Evolutionary conservation across 2,888 invertebrate genomes (phyloP), one percentile per base, ranked within the genome.

Genomic region (Aromia moschata): DNA sequence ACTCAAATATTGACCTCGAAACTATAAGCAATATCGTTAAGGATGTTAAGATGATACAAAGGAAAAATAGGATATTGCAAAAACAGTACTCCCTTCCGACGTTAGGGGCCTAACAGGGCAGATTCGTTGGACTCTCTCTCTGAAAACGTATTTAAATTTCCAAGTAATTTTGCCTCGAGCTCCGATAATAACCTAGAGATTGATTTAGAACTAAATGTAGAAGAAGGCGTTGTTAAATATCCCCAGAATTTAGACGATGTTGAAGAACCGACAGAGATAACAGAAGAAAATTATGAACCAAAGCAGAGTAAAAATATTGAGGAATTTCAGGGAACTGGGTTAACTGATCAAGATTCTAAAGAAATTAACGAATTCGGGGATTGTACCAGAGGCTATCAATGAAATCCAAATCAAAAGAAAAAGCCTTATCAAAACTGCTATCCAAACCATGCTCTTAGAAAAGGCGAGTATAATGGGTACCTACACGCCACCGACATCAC

Each of bases 11-110:
- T 18, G 76, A 76, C 57, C 71, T 75, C 40, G 87, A 87, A 71
- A 86, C 87, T 7, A 83, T 86, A 1, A 84, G 85, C 70, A 84
- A 85, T 45, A 82, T 87, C 15, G 84, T 87, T 2, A 83, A 84
- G 68, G 83, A 84, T 25, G 85, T 87, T 1, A 72, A 74, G 60
- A 63, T 66, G 43, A 49, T 74, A 31, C 73, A 75, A 55, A 60
- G 67, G 30, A 62, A 65, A 10, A 60, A 61, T 36, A 60, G 59
- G 16, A 64, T 62, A 47, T 58, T 70, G n/a, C 60, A 65, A 31
- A 74, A 73, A 56, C 74, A 74, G 57, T 68, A 63, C 17, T 74
- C 73, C 16, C 47, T 74, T 53, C 73, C 74, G 15, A 46, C 68
- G 14, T 61, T 74, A 7, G n/a, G 55, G 54, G 9, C 64, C 67